Base-by-base conservation (phyloP, 1,140 invertebrate species). In the Papilio machaon region DNA sequence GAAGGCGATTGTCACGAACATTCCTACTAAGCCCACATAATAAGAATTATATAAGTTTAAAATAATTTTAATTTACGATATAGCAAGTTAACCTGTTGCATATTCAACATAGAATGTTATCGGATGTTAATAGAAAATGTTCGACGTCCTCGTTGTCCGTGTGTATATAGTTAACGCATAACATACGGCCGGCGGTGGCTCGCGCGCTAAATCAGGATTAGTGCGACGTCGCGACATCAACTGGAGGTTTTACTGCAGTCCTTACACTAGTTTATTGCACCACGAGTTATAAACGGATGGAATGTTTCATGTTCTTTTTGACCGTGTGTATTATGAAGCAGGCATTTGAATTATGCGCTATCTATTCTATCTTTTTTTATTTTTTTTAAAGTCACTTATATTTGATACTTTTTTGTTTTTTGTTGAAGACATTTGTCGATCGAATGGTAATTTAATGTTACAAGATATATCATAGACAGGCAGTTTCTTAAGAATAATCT, bases 191-290 rank as follows among this genome's bases (percentile, higher is more conserved):
- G 74, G 60, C 85, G 87, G 85, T 85, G 85, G 83, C 85, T 82
- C 85, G 82, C 82, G 83, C 84, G 90, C 86, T 93, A 94, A 92
- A 94, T 94, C 91, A 93, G 91, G 91, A 90, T 94, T 94, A 94
- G 89, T 80, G 77, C 76, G 91, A 92, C 91, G 88, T 78, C 79
- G 87, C 87, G 88, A 89, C 91, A 90, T 90, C 88, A 88, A 90
- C 86, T 88, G 83, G 82, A 77, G 87, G 88, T 85, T 94, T 92
- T 93, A 92, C 87, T 86, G 88, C 90, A 79, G 85, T 84, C 87
- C 86, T 88, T 87, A 85, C 86, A 78, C 79, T 91, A 92, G 90
- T 91, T 92, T 92, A 93, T 90, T 88, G 84, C 85, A 75, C 76
- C 76, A 46, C 47, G 79, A 85, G 73, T 86, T 88, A 84, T 83